phyloP scores from a whole-genome alignment of 2,113 vertebrate genomes.

The Sphyrna mokarran region DNA sequence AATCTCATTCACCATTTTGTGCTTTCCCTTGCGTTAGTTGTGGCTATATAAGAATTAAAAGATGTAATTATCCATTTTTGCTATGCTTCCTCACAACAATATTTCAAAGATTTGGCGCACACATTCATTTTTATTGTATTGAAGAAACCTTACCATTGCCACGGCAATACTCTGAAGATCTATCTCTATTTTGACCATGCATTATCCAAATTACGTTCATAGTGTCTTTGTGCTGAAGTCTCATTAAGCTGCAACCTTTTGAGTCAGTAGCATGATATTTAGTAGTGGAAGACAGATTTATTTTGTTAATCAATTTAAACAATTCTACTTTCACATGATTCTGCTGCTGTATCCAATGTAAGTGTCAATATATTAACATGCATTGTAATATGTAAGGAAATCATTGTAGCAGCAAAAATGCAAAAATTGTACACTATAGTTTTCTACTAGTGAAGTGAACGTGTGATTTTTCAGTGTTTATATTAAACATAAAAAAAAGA shows the following conservation, averaged over 20 bases:
- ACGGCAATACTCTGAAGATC: neutral
- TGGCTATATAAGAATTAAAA: neutral
- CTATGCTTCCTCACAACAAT: neutral
- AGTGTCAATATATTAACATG: neutral
- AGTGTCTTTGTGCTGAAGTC: neutral
- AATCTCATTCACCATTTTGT: neutral
- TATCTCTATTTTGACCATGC: neutral
- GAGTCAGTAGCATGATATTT: neutral
- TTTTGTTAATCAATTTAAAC: constrained; percentile 13
- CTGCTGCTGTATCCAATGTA: neutral
- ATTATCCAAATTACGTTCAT: neutral
- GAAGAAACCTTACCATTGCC: constrained; percentile 5
- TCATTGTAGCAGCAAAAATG: neutral
- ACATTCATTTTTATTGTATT: neutral
- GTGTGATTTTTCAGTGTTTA: neutral
- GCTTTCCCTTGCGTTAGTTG: neutral
- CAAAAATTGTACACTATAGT: neutral
- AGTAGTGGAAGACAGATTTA: neutral
- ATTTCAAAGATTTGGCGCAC: neutral
- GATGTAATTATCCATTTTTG: neutral
- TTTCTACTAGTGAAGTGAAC: neutral
- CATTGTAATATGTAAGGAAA: neutral
- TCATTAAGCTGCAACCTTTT: neutral
- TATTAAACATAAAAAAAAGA: neutral
- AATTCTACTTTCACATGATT: neutral